These are phyloP conservation scores for Campoplex capitator DNA, from an alignment of 2,888 invertebrate genomes.

Conservation along the genomic window DNA sequence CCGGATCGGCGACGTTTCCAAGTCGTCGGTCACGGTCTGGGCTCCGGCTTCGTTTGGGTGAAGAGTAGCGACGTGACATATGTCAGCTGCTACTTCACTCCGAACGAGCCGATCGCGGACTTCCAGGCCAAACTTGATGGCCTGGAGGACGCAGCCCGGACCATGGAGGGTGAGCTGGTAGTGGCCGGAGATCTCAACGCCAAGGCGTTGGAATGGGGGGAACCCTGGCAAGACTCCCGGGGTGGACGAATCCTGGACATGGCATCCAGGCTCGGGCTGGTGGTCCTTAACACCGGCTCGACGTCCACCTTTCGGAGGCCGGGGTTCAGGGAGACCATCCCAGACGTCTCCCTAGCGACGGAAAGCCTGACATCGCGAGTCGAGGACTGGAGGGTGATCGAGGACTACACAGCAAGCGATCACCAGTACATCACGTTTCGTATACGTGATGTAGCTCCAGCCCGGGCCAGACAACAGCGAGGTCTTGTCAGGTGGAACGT, in stretches of 20 bases:
- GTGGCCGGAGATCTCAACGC: constrained; percentile 1
- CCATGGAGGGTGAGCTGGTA: neutral
- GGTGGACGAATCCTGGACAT: constrained; percentile 21
- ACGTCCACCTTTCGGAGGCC: neutral
- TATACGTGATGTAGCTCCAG: neutral
- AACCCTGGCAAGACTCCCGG: neutral
- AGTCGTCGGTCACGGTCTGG: constrained; percentile 24
- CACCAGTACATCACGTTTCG: constrained; percentile 12
- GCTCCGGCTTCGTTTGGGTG: constrained; percentile 55
- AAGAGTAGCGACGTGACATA: constrained; percentile 26
- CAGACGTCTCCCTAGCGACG: neutral
- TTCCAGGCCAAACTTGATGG: constrained; percentile 50
- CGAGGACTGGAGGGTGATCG: constrained; percentile 8
- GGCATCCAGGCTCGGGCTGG: constrained; percentile 8
- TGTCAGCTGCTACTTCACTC: constrained; percentile 64
- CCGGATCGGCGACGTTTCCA: constrained; percentile 16
- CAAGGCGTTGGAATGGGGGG: constrained; percentile 2
- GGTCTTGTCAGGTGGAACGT: constrained; percentile 3
- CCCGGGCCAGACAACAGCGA: neutral
- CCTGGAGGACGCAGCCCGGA: constrained; percentile 51
- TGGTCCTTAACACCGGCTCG: constrained; percentile 14
- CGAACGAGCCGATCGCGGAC: constrained; percentile 56
- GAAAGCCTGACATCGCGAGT: neutral
- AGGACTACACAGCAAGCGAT: neutral
- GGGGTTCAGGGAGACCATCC: neutral